Evolutionary conservation across 2,797 vertebrate species (phyloP).

Genomic region (Neostethus bicornis): DNA sequence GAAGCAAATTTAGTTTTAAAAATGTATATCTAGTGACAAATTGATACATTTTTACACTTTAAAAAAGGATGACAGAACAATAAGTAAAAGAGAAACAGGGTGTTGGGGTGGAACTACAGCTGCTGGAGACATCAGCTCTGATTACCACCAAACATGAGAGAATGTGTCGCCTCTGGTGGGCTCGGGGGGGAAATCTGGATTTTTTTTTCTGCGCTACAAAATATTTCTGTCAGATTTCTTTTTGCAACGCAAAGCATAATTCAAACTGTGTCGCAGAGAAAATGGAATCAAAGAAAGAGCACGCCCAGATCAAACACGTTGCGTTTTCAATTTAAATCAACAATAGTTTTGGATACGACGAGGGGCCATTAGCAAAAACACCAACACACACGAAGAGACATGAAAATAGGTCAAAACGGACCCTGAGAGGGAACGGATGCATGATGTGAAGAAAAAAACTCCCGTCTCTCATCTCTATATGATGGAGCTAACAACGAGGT

Average conservation of each 20-base stretch:
- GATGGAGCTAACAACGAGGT: background rate
- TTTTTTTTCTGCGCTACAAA: constrained; percentile 23
- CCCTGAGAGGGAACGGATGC: constrained; percentile 57
- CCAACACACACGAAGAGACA: constrained; percentile 27
- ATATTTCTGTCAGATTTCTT: constrained; percentile 47
- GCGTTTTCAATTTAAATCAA: constrained; percentile 27
- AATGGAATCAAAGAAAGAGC: constrained; percentile 15
- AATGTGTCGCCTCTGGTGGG: constrained; percentile 36
- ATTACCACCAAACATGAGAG: constrained; percentile 46
- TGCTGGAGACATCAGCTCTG: constrained; percentile 44
- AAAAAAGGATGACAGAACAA: background rate
- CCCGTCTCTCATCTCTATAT: constrained; percentile 25
- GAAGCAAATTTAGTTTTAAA: too few relatives aligned
- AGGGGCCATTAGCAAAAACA: constrained; percentile 41
- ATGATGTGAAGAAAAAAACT: constrained; percentile 28
- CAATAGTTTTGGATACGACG: constrained; percentile 31
- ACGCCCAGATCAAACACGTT: background rate
- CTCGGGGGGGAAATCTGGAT: constrained; percentile 45
- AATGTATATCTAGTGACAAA: too few relatives aligned
- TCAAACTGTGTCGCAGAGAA: constrained; percentile 35
- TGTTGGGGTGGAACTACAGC: constrained; percentile 7
- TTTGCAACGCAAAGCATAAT: constrained; percentile 49
- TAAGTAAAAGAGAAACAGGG: background rate
- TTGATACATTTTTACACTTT: too few relatives aligned
- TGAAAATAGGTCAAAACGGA: constrained; percentile 68